A percentile compares a stretch with the other conserved stretches of the same genome.
Conservation (phyloP, 2,888 invertebrate species). For the Agrotis ipsilon region DNA sequence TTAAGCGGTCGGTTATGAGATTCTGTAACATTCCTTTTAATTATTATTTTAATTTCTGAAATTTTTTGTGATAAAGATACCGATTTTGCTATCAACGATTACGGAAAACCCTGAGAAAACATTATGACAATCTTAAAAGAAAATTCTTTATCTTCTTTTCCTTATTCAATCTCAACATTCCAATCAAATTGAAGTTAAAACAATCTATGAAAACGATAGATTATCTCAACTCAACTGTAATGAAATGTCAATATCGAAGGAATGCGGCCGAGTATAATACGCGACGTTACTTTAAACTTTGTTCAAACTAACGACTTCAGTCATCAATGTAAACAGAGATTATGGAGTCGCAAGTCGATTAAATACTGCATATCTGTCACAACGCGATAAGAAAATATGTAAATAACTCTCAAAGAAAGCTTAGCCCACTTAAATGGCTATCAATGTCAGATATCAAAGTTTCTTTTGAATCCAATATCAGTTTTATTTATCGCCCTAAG, state of each 20-base stretch:
- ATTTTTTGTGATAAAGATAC: neutral
- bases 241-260: constrained; percentile 40
- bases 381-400: constrained; percentile 57
- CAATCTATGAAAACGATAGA: constrained; percentile 17
- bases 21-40: constrained; percentile 14
- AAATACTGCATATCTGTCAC: constrained; percentile 54
- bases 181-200: neutral
- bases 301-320: constrained; percentile 47
- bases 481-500: constrained; percentile 43
- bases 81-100: neutral
- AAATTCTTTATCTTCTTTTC: neutral
- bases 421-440: constrained; percentile 54
- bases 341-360: constrained; percentile 53
- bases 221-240: constrained; percentile 18
- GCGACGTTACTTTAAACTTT: constrained; percentile 39
- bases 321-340: constrained; percentile 62
- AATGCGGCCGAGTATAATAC: constrained; percentile 45
- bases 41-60: neutral
- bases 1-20: constrained; percentile 18
- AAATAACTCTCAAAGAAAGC: constrained; percentile 58
- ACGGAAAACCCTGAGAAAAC: neutral
- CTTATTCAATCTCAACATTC: neutral
- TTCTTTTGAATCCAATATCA: constrained; percentile 46
- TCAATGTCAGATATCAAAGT: constrained; percentile 53
- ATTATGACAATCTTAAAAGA: neutral